These are phyloP conservation scores for Hirudinaria manillensis DNA, from an alignment of 2,888 invertebrate species.

Conservation along the genomic window DNA sequence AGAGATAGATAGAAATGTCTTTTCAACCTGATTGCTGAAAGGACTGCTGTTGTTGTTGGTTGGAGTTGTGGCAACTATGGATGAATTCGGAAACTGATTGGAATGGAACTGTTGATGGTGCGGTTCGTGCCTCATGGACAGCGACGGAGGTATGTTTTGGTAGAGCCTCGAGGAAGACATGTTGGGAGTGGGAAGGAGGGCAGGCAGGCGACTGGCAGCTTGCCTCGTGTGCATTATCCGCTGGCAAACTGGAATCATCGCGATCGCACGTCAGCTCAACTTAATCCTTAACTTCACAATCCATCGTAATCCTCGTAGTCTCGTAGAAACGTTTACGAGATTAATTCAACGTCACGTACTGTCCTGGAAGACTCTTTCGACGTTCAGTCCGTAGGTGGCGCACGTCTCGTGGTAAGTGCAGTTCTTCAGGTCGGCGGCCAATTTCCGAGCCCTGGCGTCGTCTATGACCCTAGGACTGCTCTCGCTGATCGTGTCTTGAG, in stretches of 20 bases:
- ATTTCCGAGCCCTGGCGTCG: slow-evolving; percentile 84
- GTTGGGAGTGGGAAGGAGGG: slow-evolving; percentile 26
- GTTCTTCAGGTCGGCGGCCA: slow-evolving; percentile 84
- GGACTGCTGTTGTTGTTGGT: slow-evolving; percentile 27
- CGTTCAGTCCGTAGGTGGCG: slow-evolving; percentile 94
- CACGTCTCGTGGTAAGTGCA: slow-evolving; percentile 97
- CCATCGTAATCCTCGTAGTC: too few relatives aligned
- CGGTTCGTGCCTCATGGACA: slow-evolving; percentile 21
- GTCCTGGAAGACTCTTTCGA: slow-evolving; percentile 95
- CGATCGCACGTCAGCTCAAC: background rate
- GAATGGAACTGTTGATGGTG: slow-evolving; percentile 26
- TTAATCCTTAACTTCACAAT: too few relatives aligned
- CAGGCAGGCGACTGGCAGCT: slow-evolving; percentile 20
- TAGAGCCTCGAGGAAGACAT: slow-evolving; percentile 24
- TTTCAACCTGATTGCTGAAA: slow-evolving; percentile 27
- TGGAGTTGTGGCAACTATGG: slow-evolving; percentile 19
- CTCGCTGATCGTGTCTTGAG: slow-evolving; percentile 88
- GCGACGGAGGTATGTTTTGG: slow-evolving; percentile 25
- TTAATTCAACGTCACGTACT: slow-evolving; percentile 62
- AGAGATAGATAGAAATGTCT: too few relatives aligned
- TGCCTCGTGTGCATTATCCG: slow-evolving; percentile 77
- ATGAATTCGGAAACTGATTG: slow-evolving; percentile 6
- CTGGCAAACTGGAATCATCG: slow-evolving; percentile 69
- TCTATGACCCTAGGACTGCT: slow-evolving; percentile 91
- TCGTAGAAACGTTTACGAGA: too few relatives aligned